Evolutionary conservation across 2,888 invertebrate species (phyloP), one percentile per base, ranked within the genome.

Genomic region (Exocentrus adspersus): DNA sequence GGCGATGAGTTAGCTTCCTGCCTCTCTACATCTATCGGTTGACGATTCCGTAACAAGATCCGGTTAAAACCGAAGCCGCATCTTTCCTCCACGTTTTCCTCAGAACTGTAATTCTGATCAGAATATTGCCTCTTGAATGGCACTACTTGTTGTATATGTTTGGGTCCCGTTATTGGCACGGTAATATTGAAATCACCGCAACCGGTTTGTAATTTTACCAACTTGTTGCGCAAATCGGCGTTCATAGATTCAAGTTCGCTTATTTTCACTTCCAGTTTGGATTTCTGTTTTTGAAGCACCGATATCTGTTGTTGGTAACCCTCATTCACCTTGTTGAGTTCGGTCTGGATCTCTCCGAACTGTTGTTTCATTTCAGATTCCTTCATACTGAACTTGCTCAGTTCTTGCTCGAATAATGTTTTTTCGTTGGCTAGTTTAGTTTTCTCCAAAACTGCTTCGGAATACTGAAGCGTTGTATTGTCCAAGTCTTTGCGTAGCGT

Each of bases 361-460:
- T 83, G 82, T 70, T 75, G 82, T 76, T 76, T 80, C 61, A 85
- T 80, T 48, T 82, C 82, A 12, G 78, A 78, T 68, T 84, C 86
- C 63, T 87, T 85, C 61, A 86, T 85, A 61, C 86, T 85, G 6
- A 86, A 81, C 67, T 87, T 87, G 70, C 87, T 85, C 9, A 89
- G 74, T 75, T 90, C 87, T 71, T 87, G 85, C 78, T 93, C 92
- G 24, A 91, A 78, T 17, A 86, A 85, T 20, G 90, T 76, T 69
- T 90, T 89, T 46, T 92, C 92, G 69, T 91, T 91, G 58, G 88
- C 87, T 1, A 91, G 85, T 70, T 90, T 89, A 0, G 91, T 90
- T 73, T 92, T 87, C 73, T 93, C 92, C 32, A 92, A 83, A 0
- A 91, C 87, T 0, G 89, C 88, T 77, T 91, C 90, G 0, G 93